Base-by-base conservation (phyloP, 1,140 invertebrate species). In the Anthonomus grandis region DNA sequence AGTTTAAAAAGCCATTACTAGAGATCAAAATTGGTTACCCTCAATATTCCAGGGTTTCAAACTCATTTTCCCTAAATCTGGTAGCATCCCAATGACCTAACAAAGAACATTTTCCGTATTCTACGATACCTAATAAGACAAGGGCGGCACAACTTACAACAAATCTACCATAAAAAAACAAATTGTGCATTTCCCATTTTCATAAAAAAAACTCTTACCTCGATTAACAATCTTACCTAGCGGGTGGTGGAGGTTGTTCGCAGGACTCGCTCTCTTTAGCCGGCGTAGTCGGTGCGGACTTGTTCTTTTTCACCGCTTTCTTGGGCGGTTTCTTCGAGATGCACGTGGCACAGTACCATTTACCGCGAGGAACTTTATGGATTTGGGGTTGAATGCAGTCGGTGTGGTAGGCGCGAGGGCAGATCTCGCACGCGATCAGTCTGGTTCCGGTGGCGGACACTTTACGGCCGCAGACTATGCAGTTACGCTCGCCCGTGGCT, bases 361-460 rank as follows among this genome's bases (percentile, higher is more conserved):
- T 92, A 41, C 89, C 89, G 52, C 89, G 81, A 19, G 89, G 89
- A 60, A 86, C 82, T 82, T 94, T 93, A 62, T 81, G 75, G 64
- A 95, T 77, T 9, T 90, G 87, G 21, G 93, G 93, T 73, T 89
- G 88, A 62, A 95, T 84, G 75, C 95, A 98, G 69, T 93, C 91
- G 42, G 89, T 86, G 73, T 97, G 94, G 76, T 93, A 95, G 55
- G 90, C 90, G 48, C 92, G 83, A 2, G 90, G 89, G 77, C 94
- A 98, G 15, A 89, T 76, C 71, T 94, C 90, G 71, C 94, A 98
- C 12, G 86, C 79, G 25, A 93, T 81, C 62, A 90, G 80, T 63
- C 90, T 87, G 72, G 79, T 64, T 17, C 91, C 87, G 0, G 74
- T 70, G 21, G 71, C 57, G 2, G 78, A 75, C 2, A 78, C 75